A percentile compares a stretch with the other conserved stretches of the same genome.
Evolutionary conservation across 1,140 invertebrate genomes (phyloP).

Genomic region (Anadara kagoshimensis): DNA sequence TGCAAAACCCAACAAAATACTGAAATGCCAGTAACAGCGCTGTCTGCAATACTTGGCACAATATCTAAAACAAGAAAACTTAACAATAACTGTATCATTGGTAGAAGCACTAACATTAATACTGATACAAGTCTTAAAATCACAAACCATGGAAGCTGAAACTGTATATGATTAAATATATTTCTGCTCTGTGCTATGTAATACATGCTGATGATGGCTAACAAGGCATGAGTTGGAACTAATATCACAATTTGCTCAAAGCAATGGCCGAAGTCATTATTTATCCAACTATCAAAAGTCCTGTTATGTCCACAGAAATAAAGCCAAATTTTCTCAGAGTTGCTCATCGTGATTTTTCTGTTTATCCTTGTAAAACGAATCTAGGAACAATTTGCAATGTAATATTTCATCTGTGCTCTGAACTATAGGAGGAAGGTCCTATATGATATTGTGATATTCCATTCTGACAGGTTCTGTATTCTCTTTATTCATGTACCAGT

Average conservation of each 20-base stretch:
- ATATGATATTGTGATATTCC: neutral
- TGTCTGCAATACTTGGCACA: conserved; percentile 78
- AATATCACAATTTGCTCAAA: conserved; percentile 85
- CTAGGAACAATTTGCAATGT: neutral
- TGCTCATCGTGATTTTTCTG: conserved; percentile 13
- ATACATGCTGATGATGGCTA: conserved; percentile 84
- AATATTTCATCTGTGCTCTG: no score
- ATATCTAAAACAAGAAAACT: conserved; percentile 78
- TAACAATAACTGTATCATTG: conserved; percentile 79
- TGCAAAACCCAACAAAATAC: conserved; percentile 87
- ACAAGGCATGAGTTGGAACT: conserved; percentile 77
- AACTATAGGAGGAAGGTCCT: no score
- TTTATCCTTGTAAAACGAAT: neutral
- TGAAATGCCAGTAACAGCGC: conserved; percentile 81
- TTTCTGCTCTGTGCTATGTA: conserved; percentile 80
- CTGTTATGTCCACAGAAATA: conserved; percentile 65
- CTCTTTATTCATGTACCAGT: no score
- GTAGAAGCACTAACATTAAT: conserved; percentile 77
- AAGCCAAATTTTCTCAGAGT: conserved; percentile 48
- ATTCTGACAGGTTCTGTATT: neutral
- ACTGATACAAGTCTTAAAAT: conserved; percentile 45
- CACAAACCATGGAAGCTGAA: conserved; percentile 65
- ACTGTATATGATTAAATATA: conserved; percentile 76
- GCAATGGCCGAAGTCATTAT: conserved; percentile 83
- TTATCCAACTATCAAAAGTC: conserved; percentile 62